Conservation (phyloP, 2,888 invertebrate species). For the Pristionchus maxplancki region DNA sequence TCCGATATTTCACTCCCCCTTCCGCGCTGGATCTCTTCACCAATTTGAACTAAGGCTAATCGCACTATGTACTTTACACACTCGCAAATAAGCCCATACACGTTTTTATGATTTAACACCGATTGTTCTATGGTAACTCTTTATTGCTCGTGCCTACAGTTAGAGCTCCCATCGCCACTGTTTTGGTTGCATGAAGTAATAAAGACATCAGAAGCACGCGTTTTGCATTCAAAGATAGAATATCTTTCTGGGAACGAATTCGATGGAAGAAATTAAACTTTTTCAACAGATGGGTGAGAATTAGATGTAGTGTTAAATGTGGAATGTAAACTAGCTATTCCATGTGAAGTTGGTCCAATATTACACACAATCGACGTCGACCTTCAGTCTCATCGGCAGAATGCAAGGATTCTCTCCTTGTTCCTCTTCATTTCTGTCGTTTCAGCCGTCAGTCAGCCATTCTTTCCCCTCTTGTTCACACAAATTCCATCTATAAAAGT, state of each 20-base stretch:
- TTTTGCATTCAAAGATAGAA: no score
- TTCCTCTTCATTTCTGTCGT: background rate
- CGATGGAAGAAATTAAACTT: no score
- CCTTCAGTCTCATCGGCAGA: background rate
- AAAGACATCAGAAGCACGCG: no score
- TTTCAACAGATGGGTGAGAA: no score
- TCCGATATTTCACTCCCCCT: background rate
- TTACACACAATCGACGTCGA: no score
- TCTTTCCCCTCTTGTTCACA: background rate
- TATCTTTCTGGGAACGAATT: no score
- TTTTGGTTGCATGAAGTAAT: background rate
- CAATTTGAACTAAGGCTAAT: background rate
- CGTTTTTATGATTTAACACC: background rate
- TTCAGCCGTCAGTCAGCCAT: background rate
- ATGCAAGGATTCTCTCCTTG: background rate
- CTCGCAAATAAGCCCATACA: background rate
- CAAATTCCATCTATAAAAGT: background rate
- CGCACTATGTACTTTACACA: background rate
- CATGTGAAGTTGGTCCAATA: no score
- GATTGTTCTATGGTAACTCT: background rate
- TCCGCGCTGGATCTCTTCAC: background rate
- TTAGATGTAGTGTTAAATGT: no score
- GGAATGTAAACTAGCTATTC: no score
- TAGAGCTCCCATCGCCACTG: background rate
- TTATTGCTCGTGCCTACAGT: background rate